Base-by-base conservation (phyloP, 1,140 invertebrate genomes). In the Rhopalosiphum maidis region DNA sequence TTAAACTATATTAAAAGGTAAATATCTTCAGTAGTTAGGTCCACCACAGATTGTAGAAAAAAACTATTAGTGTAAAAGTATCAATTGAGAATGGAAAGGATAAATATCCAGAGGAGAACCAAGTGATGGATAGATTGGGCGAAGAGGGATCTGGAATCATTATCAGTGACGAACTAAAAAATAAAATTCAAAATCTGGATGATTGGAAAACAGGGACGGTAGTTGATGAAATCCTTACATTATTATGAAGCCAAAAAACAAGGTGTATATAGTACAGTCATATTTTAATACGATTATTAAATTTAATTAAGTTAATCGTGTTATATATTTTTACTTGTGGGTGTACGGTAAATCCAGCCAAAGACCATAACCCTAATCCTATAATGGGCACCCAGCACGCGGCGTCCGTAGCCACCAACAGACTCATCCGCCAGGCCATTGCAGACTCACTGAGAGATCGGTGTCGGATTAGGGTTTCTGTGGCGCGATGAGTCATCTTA, bases 381-480 rank as follows among this genome's bases (percentile, higher is more conserved):
- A 96, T 96, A 93, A 96, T 96, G 51, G 96, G 96, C 43, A 96
- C 95, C 96, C 96, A 96, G 94, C 96, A 96, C 43, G 95, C 95
- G 93, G 96, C 96, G 94, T 96, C 96, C 0, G 96, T 96, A 90
- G 96, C 95, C 3, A 96, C 96, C 68, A 96, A 96, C 21, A 96
- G 94, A 2, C 96, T 96, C 96, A 96, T 96, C 82, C 96, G 94
- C 93, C 95, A 95, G 4, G 96, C 96, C 96, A 96, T 96, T 2
- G 95, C 95, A 22, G 95, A 95, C 90, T 96, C 96, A 21, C 94
- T 95, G n/a, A 94, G 95, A 1, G 93, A 94, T 54, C 94, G 86
- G 18, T 95, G 95, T 60, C 95, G 94, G 88, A 93, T 90, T 82
- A 91, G 48, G 15, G 91, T 93, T 55, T 91, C 68, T 1, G 95